A percentile compares a stretch with the other conserved stretches of the same genome.
Conservation (phyloP, 2,888 invertebrate genomes). For the Hirtodrosophila cameraria region DNA sequence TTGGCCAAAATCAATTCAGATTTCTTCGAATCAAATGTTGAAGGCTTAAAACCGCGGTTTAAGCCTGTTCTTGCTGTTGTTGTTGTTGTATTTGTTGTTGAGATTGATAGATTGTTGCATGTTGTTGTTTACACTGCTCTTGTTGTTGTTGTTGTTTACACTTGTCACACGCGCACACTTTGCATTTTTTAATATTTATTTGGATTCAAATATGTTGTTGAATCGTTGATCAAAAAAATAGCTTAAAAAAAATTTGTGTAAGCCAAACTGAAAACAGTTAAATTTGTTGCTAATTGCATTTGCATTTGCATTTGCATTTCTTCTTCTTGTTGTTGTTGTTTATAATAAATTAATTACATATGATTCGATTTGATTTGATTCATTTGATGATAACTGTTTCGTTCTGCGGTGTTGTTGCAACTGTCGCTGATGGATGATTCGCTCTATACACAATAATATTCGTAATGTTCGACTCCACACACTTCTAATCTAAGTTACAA, state of each 20-base stretch:
- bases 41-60: constrained; percentile 8
- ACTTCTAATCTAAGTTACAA: constrained; percentile 28
- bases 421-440: constrained; percentile 22
- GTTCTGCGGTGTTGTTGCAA: constrained; percentile 32
- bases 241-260: constrained; percentile 40
- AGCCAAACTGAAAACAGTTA: constrained; percentile 40
- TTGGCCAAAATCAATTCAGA: constrained; percentile 19
- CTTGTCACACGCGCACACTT: constrained; percentile 57
- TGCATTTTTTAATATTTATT: constrained; percentile 9
- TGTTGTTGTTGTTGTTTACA: constrained; percentile 53
- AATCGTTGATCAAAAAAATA: constrained; percentile 40
- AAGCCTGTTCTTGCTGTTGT: constrained; percentile 11
- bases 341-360: no score
- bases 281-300: constrained; percentile 40
- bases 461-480: constrained; percentile 23
- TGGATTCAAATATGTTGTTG: background rate
- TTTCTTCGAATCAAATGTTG: constrained; percentile 30
- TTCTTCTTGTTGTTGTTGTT: constrained; percentile 14
- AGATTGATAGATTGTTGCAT: no score
- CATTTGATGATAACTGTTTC: constrained; percentile 24
- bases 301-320: constrained; percentile 27
- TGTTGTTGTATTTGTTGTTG: constrained; percentile 8
- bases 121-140: constrained; percentile 15
- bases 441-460: constrained; percentile 21
- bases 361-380: constrained; percentile 20